phyloP scores from a whole-genome alignment of 2,113 vertebrate species.

The Rynchops niger region DNA sequence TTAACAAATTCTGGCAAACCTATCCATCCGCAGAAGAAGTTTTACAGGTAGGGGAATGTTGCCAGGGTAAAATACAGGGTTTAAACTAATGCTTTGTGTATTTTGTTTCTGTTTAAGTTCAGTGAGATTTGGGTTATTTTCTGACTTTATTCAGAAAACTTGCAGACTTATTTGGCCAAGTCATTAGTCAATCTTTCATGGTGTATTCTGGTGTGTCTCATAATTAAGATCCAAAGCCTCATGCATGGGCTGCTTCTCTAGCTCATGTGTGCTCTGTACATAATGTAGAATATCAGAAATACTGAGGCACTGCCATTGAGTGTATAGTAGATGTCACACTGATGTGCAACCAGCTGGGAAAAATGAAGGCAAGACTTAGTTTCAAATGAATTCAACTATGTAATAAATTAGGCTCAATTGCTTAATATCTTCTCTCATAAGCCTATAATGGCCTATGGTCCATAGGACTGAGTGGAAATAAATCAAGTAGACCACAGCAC shows the following conservation, averaged over 20 bases:
- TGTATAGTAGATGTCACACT: neutral
- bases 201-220: neutral
- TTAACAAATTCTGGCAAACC: constrained; percentile 96
- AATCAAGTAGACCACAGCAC: neutral
- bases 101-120: neutral
- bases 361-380: neutral
- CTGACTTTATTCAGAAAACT: neutral
- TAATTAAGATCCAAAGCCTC: neutral
- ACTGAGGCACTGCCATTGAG: neutral
- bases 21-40: constrained; percentile 85
- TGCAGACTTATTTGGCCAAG: neutral
- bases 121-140: neutral
- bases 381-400: neutral
- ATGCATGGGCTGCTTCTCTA: neutral
- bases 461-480: neutral
- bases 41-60: constrained; percentile 82
- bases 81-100: neutral
- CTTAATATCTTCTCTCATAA: neutral
- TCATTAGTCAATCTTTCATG: neutral
- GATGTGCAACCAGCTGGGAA: neutral
- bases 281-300: neutral
- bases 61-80: neutral
- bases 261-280: neutral
- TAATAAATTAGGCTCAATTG: neutral
- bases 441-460: neutral